Percentiles rank a stretch among this genome's conserved stretches.
phyloP scores from a whole-genome alignment of 2,113 vertebrate species.

The Ahaetulla prasina region DNA sequence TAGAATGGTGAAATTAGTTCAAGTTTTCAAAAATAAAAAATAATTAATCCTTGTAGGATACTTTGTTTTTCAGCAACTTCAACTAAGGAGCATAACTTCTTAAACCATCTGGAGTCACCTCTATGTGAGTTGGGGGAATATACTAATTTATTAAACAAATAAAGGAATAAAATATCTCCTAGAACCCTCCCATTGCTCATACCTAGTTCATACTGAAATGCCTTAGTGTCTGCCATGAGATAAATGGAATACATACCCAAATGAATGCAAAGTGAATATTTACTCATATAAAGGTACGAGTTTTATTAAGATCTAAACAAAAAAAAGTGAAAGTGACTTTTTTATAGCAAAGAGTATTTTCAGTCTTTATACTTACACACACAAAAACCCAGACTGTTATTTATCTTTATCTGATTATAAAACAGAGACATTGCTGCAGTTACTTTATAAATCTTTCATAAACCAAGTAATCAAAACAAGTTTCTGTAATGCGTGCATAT shows the following conservation, averaged over 20 bases:
- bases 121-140: not conserved
- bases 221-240: no score
- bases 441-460: not conserved
- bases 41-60: not conserved
- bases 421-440: not conserved
- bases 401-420: constrained; percentile 6
- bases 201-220: not conserved
- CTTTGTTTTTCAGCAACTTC: not conserved
- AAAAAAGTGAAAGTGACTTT: not conserved
- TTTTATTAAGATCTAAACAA: not conserved
- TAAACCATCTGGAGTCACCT: no score
- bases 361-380: not conserved
- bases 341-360: not conserved
- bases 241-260: not conserved
- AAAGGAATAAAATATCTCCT: not conserved
- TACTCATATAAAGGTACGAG: not conserved
- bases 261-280: not conserved
- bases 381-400: not conserved
- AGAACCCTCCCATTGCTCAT: not conserved
- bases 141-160: not conserved
- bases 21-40: not conserved
- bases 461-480: not conserved
- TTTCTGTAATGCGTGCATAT: not conserved
- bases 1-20: not conserved
- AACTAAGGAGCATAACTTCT: not conserved